A percentile compares a stretch with the other conserved stretches of the same genome.
Conservation (phyloP, 2,113 vertebrate species). For the Phalacrocorax aristotelis region DNA sequence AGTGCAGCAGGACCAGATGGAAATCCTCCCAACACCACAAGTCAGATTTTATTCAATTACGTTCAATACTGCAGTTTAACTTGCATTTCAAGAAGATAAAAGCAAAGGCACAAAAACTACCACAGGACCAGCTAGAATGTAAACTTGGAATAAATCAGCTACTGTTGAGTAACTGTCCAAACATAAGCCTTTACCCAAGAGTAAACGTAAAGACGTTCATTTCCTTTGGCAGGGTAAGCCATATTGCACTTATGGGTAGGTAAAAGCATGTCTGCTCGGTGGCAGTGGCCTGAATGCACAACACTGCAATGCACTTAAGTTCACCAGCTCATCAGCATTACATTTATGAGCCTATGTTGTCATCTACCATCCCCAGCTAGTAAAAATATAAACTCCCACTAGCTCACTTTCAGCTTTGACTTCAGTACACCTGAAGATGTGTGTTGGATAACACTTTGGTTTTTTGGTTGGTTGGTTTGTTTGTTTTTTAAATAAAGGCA, state of each 20-base stretch:
- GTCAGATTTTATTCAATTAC: neutral
- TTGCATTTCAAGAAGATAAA: neutral
- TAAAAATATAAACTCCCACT: neutral
- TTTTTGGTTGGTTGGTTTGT: neutral
- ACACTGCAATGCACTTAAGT: neutral
- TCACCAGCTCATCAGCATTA: neutral
- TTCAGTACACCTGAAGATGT: neutral
- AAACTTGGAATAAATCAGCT: neutral
- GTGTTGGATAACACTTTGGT: neutral
- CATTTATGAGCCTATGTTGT: neutral
- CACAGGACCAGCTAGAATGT: neutral
- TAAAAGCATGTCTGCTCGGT: neutral
- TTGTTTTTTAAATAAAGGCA: neutral
- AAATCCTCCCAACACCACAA: neutral
- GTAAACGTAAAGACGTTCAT: neutral
- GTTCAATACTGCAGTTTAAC: neutral
- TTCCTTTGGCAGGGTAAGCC: neutral
- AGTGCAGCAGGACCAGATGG: neutral
- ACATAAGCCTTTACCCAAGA: neutral
- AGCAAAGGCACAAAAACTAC: neutral
- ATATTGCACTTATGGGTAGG: neutral
- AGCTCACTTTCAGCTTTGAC: neutral
- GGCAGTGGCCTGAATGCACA: neutral
- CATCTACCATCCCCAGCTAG: neutral
- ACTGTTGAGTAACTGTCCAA: neutral